Percentiles rank a stretch among this genome's conserved stretches.
Conservation (phyloP, 2,797 vertebrate genomes). For the Chiroxiphia lanceolata region DNA sequence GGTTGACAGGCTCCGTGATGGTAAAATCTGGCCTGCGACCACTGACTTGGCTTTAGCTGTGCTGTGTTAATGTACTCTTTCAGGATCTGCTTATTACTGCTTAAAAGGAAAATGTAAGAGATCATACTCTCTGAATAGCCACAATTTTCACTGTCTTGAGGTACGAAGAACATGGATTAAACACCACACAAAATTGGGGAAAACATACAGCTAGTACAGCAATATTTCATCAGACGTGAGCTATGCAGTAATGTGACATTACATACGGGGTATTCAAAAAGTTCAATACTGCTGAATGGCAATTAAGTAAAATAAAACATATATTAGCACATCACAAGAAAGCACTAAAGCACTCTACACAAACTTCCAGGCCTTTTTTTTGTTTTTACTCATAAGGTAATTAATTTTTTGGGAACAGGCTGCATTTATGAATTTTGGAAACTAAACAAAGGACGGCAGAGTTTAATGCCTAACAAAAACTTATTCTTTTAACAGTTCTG, state of each 20-base stretch:
- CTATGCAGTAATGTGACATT: not conserved
- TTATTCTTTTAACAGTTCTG: conserved; percentile 60
- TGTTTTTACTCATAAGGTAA: not conserved
- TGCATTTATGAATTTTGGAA: conserved; percentile 41
- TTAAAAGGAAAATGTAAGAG: not conserved
- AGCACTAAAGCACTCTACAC: not conserved
- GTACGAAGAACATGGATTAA: not conserved
- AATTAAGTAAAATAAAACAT: conserved; percentile 4
- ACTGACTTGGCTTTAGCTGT: not conserved
- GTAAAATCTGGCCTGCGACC: not conserved
- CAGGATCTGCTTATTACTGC: not conserved
- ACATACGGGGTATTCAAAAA: not conserved
- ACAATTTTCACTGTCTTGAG: not conserved
- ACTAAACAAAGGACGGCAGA: not conserved
- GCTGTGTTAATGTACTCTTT: not conserved
- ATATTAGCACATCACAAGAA: conserved; percentile 1
- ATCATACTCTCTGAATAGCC: not conserved
- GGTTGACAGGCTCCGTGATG: not conserved
- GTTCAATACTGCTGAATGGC: not conserved
- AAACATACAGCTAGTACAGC: not conserved
- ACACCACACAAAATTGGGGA: not conserved
- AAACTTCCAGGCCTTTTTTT: not conserved
- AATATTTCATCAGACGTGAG: not conserved
- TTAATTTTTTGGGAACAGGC: conserved; percentile 25
- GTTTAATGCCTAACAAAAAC: conserved; percentile 43